phyloP scores from a whole-genome alignment of 2,797 vertebrate species.

The Phataginus tricuspis region DNA sequence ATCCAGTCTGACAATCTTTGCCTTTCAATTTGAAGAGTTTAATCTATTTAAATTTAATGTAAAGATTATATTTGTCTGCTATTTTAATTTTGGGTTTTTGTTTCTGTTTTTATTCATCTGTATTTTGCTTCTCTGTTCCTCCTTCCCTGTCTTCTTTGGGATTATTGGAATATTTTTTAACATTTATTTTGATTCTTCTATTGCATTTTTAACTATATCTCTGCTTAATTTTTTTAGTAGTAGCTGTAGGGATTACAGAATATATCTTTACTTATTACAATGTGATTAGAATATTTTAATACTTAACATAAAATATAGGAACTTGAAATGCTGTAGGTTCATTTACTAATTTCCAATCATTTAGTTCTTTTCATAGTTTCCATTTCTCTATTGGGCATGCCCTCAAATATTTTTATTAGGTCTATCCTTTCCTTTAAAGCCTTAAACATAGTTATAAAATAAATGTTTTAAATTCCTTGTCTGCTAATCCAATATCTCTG shows the following conservation, averaged over 20 bases:
- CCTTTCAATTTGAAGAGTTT: not conserved
- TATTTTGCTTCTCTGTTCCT: not conserved
- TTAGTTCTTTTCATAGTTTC: not conserved
- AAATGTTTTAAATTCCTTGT: slow-evolving; percentile 9
- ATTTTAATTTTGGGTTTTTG: too few relatives aligned
- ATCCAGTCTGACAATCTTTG: not conserved
- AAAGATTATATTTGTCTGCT: not conserved
- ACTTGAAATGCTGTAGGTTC: not conserved
- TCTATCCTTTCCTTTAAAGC: slow-evolving; percentile 1
- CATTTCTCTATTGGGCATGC: not conserved
- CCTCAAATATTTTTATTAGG: not conserved
- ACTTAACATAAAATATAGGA: not conserved
- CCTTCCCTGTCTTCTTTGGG: not conserved
- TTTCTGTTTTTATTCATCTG: not conserved
- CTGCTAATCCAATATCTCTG: not conserved
- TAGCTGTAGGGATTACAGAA: not conserved
- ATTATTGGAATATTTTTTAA: not conserved
- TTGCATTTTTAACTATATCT: not conserved
- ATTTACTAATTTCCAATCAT: not conserved
- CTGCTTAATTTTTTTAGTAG: not conserved
- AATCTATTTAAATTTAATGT: not conserved
- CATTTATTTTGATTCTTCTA: not conserved
- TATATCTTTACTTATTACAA: not conserved
- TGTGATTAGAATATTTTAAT: not conserved
- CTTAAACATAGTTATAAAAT: slow-evolving; percentile 21